Evolutionary conservation across 2,113 vertebrate genomes (phyloP).

Genomic region (Physeter macrocephalus): DNA sequence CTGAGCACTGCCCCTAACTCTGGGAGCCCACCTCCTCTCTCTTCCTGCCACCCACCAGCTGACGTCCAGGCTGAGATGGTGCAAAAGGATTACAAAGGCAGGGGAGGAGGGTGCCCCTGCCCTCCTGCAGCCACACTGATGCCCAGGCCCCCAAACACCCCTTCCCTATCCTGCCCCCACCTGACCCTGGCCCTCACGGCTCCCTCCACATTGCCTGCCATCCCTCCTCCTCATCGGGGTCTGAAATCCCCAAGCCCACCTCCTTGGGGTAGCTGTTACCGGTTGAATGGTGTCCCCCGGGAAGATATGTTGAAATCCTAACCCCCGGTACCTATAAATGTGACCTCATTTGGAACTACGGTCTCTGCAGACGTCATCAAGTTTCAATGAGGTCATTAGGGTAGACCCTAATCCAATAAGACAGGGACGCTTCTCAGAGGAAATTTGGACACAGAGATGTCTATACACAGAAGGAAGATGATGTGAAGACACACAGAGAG

Average conservation of each 20-base stretch:
- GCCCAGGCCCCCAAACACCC: neutral
- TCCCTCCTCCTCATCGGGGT: neutral
- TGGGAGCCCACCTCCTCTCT: neutral
- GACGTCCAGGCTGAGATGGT: neutral
- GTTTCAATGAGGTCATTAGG: neutral
- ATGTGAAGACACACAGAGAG: neutral
- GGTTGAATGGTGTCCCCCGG: neutral
- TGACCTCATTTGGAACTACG: neutral
- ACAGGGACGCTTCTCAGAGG: neutral
- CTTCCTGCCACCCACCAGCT: neutral
- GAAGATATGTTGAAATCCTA: neutral
- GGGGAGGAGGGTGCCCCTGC: neutral
- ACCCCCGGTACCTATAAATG: too few relatives aligned
- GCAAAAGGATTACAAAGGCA: neutral
- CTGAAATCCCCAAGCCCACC: neutral
- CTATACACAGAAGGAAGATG: neutral
- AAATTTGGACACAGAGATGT: neutral
- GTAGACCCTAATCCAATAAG: neutral
- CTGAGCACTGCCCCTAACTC: neutral
- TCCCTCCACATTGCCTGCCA: neutral
- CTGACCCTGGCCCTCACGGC: neutral
- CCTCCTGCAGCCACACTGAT: neutral
- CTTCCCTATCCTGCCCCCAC: neutral
- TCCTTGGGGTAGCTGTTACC: too few relatives aligned
- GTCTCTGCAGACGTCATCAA: neutral